Evolutionary conservation across 2,113 vertebrate species (phyloP), one percentile per base, ranked within the genome.

Genomic region (Ceuthmochares aereus): DNA sequence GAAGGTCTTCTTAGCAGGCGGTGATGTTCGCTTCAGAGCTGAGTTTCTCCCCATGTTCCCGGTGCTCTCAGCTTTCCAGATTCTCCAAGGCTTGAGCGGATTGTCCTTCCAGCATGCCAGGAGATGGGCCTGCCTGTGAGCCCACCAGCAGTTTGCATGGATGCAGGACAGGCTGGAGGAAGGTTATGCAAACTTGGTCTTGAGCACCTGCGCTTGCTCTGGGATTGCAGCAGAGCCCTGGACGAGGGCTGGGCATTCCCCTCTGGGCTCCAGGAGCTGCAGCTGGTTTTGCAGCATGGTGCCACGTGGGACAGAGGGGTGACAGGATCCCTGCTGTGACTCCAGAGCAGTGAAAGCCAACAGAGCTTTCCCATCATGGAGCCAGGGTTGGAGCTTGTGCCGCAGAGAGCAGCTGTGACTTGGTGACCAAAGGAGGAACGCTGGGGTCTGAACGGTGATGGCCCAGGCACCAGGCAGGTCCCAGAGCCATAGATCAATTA

Each of bases 201-300:
- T 23, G 36, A 60, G 40, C 9, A 0, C 45, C 54, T 19, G n/a
- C 0, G 0, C 30, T 49, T 49, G 30, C 36, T 42, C 15, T 40
- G 54, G 52, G 75, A 9, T 47, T 42, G 43, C 63, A 27, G 45
- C 36, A 5, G 45, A 80, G 51, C 23, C 21, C 13, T 7, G 8
- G 8, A 7, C 3, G 0, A 64, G 54, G 49, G n/a, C 59, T 78
- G 23, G 1, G 4, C 29, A 2, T 3, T 2, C 25, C 19, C 20
- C 18, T 51, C 26, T 0, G 0, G 45, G 26, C 77, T 76, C 23
- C 1, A 6, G 25, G 72, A 56, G 13, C 54, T 59, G 70, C 64
- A 34, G 29, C 40, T 14, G n/a, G n/a, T n/a, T n/a, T 4, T 59
- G 78, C 19, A 7, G 36, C 12, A 42, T 59, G 47, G 54, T 8